phyloP scores from a whole-genome alignment of 2,113 vertebrate species.

The Recurvirostra avosetta region DNA sequence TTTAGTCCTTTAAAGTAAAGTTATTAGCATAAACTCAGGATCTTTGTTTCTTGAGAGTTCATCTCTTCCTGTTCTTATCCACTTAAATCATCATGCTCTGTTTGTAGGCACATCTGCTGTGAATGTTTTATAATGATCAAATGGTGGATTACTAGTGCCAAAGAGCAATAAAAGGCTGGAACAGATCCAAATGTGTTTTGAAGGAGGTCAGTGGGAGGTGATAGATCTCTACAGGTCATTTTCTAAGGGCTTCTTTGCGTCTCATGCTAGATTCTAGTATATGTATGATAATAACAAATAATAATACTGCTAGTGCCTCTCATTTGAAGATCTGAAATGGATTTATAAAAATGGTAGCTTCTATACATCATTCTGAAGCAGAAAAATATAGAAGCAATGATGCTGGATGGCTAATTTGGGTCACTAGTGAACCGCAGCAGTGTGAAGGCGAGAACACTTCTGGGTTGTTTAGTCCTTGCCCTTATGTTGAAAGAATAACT shows the following conservation, averaged over 20 bases:
- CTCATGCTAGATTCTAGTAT: not conserved
- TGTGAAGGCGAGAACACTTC: not conserved
- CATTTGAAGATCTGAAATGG: not conserved
- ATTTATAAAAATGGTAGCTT: not conserved
- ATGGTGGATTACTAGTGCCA: not conserved
- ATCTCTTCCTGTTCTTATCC: constrained; percentile 23
- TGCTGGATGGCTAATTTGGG: not conserved
- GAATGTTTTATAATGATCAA: not conserved
- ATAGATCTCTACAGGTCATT: not conserved
- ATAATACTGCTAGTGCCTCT: not conserved
- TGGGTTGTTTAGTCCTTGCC: not conserved
- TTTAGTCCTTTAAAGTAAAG: not conserved
- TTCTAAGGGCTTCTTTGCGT: not conserved
- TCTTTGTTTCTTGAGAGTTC: constrained; percentile 38
- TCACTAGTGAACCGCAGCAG: not conserved
- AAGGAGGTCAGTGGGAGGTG: not conserved
- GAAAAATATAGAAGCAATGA: not conserved
- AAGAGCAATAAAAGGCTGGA: not conserved
- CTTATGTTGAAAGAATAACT: not conserved
- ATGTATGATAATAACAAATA: not conserved
- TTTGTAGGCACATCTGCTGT: constrained; percentile 8
- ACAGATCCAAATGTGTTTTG: not conserved
- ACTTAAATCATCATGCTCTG: not conserved
- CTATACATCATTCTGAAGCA: not conserved
- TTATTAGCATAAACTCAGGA: constrained; percentile 13